phyloP scores from a whole-genome alignment of 2,113 vertebrate genomes.

The Centrocercus urophasianus region DNA sequence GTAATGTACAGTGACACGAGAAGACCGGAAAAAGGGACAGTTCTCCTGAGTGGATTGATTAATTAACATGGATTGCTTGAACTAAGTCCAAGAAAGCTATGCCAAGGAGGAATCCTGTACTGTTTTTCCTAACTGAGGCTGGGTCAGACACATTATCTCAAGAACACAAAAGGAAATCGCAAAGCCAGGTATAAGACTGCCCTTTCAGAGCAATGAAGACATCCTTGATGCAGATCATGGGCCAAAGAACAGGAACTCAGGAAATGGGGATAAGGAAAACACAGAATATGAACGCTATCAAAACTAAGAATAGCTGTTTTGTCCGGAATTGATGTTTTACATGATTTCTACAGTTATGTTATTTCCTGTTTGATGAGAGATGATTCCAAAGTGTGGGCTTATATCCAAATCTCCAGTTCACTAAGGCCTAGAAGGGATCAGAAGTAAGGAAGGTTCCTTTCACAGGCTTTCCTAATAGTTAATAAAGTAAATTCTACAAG shows the following conservation, averaged over 20 bases:
- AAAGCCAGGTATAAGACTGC: neutral
- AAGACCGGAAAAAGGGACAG: slow-evolving; percentile 33
- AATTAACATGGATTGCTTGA: slow-evolving; percentile 51
- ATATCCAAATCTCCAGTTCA: neutral
- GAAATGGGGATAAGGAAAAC: neutral
- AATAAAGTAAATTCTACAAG: neutral
- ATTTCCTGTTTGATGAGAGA: slow-evolving; percentile 48
- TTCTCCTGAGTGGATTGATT: slow-evolving; percentile 49
- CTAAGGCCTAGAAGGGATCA: slow-evolving; percentile 20
- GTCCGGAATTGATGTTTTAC: slow-evolving; percentile 46
- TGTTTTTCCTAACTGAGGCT: neutral
- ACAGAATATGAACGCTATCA: slow-evolving; percentile 1
- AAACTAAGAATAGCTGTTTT: slow-evolving; percentile 35
- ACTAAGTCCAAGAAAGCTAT: slow-evolving; percentile 41
- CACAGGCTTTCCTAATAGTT: neutral
- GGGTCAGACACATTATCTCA: neutral
- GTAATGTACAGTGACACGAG: slow-evolving; percentile 44
- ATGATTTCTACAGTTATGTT: slow-evolving; percentile 6
- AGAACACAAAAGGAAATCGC: neutral
- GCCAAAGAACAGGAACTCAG: neutral
- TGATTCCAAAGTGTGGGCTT: neutral
- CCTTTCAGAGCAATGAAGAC: neutral
- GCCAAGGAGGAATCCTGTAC: slow-evolving; percentile 18
- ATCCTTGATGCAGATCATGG: neutral
- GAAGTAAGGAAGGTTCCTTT: slow-evolving; percentile 4